Conservation (phyloP, 2,113 vertebrate genomes). For the Semicossyphus pulcher region DNA sequence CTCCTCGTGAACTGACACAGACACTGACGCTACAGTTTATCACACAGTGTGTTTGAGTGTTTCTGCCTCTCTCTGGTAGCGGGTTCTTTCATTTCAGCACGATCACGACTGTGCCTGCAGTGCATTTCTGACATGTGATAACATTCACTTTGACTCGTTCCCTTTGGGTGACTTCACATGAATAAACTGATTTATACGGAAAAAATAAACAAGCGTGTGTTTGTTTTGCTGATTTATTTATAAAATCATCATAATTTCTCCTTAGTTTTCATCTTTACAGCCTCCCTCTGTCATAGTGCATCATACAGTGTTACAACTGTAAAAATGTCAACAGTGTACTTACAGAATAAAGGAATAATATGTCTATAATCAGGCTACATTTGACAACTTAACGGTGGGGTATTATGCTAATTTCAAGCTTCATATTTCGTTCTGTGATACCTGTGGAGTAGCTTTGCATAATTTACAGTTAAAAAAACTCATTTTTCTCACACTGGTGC, state of each 20-base stretch:
- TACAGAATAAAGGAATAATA: not conserved
- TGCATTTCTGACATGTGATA: constrained; percentile 16
- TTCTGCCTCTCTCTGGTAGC: not conserved
- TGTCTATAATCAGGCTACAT: not conserved
- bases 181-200: constrained; percentile 66
- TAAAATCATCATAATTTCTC: constrained; percentile 5
- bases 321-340: not conserved
- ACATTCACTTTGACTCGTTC: constrained; percentile 10
- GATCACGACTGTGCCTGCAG: not conserved
- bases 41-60: not conserved
- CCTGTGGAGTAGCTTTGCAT: too few relatives aligned
- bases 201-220: not conserved
- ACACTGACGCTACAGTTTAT: not conserved
- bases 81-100: constrained; percentile 19
- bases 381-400: not conserved
- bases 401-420: too few relatives aligned
- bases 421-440: too few relatives aligned
- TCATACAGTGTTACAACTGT: not conserved
- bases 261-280: not conserved
- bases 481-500: too few relatives aligned
- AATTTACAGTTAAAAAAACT: too few relatives aligned
- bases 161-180: constrained; percentile 27
- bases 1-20: constrained; percentile 9
- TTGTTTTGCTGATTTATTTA: constrained; percentile 38
- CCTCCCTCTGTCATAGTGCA: not conserved